Evolutionary conservation across 2,888 invertebrate species (phyloP), one percentile per base, ranked within the genome.

Genomic region (Colostygia pectinataria): DNA sequence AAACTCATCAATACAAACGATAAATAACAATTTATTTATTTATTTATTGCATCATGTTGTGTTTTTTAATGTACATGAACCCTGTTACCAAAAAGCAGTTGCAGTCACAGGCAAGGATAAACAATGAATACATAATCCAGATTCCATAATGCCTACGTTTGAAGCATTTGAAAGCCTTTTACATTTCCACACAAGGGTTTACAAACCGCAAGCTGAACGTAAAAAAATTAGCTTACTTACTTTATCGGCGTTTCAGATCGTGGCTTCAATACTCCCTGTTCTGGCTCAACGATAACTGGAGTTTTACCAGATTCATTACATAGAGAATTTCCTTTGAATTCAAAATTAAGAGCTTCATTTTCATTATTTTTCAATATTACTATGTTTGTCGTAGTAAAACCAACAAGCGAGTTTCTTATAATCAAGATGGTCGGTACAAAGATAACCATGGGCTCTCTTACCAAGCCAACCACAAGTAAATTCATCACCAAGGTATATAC

Each of bases 391-490:
- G 86, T 77, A 1, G 84, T 86, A 43, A 91, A 85, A 62, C 93
- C 93, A 33, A 93, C 86, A 7, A 94, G 75, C 0, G 94, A 92
- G 49, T 93, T 91, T 53, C 91, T 90, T 66, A 95, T 89, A 36
- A 90, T 80, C 45, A 94, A 70, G 63, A 93, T 91, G 0, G 92
- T 91, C 14, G 91, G 88, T 12, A 91, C 81, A 66, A 94, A 93
- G 38, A 85, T 79, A 3, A 95, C 90, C 12, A 91, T 89, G 0
- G 95, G 93, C 61, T 94, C 94, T 47, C 90, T 80, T 0, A 93
- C 93, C 33, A 88, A 73, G 7, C 93, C 94, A 12, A 93, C 93
- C 8, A 95, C 83, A 12, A 95, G 69, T 67, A 95, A 90, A 50
- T 89, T 77, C 39, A 91, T 90, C 18, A 80, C 77, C 37, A 93